These are phyloP conservation scores for Turritopsis dohrnii DNA, from an alignment of 30 jellyfish, hydroid and myxozoan genomes.

Conservation along the genomic window DNA sequence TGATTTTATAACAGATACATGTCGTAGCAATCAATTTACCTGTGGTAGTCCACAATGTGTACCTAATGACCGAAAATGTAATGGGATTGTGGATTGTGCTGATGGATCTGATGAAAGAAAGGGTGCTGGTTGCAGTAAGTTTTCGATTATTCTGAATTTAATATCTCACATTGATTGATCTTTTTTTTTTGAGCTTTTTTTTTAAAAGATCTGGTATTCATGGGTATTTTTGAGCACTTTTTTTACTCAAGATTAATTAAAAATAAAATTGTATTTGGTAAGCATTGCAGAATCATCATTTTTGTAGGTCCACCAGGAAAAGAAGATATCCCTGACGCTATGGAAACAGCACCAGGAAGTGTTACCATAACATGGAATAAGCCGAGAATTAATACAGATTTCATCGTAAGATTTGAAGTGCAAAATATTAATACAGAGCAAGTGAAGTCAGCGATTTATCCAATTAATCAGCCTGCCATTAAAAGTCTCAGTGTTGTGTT, in stretches of 20 bases:
- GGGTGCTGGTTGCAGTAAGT: constrained; percentile 13
- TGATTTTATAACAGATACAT: constrained; percentile 13
- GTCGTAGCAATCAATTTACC: not conserved
- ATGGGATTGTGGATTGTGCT: constrained; percentile 19
- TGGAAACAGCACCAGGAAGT: not conserved
- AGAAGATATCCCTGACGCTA: not conserved
- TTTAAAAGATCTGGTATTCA: not conserved
- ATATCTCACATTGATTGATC: too few species aligned
- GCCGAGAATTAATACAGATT: not conserved
- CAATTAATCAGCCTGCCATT: not conserved
- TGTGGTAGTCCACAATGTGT: constrained; percentile 14
- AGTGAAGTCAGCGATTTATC: not conserved
- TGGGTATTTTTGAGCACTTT: not conserved
- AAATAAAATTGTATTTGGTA: too few species aligned
- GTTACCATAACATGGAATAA: not conserved
- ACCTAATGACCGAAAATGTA: not conserved
- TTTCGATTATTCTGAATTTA: too few species aligned
- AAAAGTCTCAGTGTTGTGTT: not conserved
- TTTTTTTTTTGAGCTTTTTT: not conserved
- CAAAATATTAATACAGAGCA: not conserved
- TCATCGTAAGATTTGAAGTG: not conserved
- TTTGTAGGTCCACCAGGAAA: not conserved
- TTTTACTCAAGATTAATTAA: too few species aligned
- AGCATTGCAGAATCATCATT: too few species aligned
- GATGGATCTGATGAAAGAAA: constrained; percentile 16